Evolutionary conservation across 2,797 vertebrate species (phyloP), one percentile per base, ranked within the genome.

Genomic region (Eidolon dupreanum): DNA sequence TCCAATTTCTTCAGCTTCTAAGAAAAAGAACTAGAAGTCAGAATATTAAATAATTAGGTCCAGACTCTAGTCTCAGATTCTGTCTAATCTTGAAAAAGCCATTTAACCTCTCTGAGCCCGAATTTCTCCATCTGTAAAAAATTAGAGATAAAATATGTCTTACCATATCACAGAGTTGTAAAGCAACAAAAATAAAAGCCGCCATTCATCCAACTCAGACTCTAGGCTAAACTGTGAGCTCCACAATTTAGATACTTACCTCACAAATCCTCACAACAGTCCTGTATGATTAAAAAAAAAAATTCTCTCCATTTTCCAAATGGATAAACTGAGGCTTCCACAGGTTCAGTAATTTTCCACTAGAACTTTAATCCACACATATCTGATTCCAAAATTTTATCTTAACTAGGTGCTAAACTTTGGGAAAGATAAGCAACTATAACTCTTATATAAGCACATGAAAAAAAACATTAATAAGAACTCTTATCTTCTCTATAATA

Each of bases 1-100:
- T 96, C 93, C 70, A 43, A 92, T 87, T 93, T 92, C 71, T 94
- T 93, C 49, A 73, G 36, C n/a, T 82, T 90, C 46, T 70, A 83
- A 90, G 33, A 55, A 94, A 94, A 83, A 87, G 5, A 96, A 68
- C 20, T 6, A 59, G 33, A 95, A 84, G 33, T 79, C 66, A 95
- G 8, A 85, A 71, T 83, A 89, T 57, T 41, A 41, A 41, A 82
- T 70, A 88, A 87, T 90, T 83, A 92, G 63, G 86, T 88, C 41
- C 51, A 88, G 68, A 92, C 31, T 65, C n/a, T 66, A 75, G 77
- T 22, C 53, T 15, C 13, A 81, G 65, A 88, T 81, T 71, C 65
- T 81, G 20, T 70, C 46, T 79, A 55, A 70, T 79, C 82, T 79
- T 75, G 9, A 71, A 96, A 77, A 93, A 59, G 41, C 20, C 43